Percentiles rank a stretch among this genome's conserved stretches.
Conservation (phyloP, 2,888 invertebrate genomes). For the Leptopilina drosophilae region DNA sequence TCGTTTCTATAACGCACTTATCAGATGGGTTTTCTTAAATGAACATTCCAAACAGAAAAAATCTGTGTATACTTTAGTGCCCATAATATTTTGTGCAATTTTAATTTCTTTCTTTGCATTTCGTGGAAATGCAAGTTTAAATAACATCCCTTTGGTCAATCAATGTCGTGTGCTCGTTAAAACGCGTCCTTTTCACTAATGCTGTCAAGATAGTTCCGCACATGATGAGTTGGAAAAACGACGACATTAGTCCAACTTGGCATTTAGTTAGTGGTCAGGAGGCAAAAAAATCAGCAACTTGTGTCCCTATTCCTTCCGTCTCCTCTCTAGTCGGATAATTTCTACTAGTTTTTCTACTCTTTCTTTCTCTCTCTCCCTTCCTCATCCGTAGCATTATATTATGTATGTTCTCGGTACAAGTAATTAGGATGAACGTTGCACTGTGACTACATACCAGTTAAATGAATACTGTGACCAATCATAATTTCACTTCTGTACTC, state of each 20-base stretch:
- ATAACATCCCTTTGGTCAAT: not conserved
- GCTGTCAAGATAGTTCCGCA: constrained; percentile 4
- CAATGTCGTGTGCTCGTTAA: constrained; percentile 42
- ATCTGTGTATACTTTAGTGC: too few species aligned
- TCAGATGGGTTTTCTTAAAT: too few species aligned
- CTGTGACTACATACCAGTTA: constrained; percentile 21
- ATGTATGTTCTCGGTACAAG: constrained; percentile 59
- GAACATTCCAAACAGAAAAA: too few species aligned
- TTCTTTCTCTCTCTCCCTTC: constrained; percentile 21
- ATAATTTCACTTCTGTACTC: constrained; percentile 6
- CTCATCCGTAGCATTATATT: constrained; percentile 61
- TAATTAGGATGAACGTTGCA: constrained; percentile 63
- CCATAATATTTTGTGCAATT: too few species aligned
- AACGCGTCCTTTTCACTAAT: constrained; percentile 34
- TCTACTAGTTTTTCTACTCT: constrained; percentile 63
- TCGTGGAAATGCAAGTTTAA: too few species aligned
- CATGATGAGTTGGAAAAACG: constrained; percentile 49
- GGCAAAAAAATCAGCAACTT: constrained; percentile 63
- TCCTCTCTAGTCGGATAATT: constrained; percentile 58
- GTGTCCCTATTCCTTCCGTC: constrained; percentile 43
- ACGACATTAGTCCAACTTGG: constrained; percentile 53
- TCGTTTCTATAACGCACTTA: too few species aligned
- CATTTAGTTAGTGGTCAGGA: constrained; percentile 64
- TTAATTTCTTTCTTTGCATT: too few species aligned
- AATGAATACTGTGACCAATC: constrained; percentile 3